A percentile compares a stretch with the other conserved stretches of the same genome.
These are phyloP conservation scores for Phoxinus phoxinus DNA, from an alignment of 2,113 vertebrate species.

Conservation along the genomic window DNA sequence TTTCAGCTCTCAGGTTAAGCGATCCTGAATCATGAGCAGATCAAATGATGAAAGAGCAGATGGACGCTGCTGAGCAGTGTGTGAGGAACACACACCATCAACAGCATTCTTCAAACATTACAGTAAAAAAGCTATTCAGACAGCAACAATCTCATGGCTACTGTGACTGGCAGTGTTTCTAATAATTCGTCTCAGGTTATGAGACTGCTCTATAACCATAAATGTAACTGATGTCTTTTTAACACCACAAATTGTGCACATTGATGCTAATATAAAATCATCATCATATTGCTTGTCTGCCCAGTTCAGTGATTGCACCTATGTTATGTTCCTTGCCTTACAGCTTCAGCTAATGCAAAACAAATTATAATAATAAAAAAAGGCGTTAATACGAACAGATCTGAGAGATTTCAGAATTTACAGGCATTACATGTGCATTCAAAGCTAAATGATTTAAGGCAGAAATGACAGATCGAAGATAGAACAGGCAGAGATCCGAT, in stretches of 20 bases:
- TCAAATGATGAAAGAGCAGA: not conserved
- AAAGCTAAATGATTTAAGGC: conserved; percentile 33
- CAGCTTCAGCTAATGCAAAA: not conserved
- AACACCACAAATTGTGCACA: conserved; percentile 5
- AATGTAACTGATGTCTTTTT: not conserved
- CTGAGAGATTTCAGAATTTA: not conserved
- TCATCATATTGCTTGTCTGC: conserved; percentile 16
- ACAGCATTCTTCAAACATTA: not conserved
- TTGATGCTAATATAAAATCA: conserved; percentile 10
- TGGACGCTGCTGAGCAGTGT: not conserved
- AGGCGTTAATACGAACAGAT: conserved; percentile 6
- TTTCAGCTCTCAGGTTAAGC: conserved; percentile 7
- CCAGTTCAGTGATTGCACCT: not conserved
- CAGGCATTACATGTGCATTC: conserved; percentile 18
- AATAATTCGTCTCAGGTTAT: conserved; percentile 9
- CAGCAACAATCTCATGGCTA: conserved; percentile 26
- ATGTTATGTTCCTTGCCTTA: not conserved
- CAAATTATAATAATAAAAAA: too few species aligned
- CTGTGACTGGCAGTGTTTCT: conserved; percentile 33
- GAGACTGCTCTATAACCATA: not conserved
- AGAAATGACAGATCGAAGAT: conserved; percentile 27
- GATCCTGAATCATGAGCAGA: conserved; percentile 1
- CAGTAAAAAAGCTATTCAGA: not conserved
- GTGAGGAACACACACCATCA: conserved; percentile 13
- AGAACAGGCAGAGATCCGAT: not conserved